A percentile compares a stretch with the other conserved stretches of the same genome.
Evolutionary conservation across 1,140 invertebrate genomes (phyloP).

Genomic region (Lordiphosa mommai): DNA sequence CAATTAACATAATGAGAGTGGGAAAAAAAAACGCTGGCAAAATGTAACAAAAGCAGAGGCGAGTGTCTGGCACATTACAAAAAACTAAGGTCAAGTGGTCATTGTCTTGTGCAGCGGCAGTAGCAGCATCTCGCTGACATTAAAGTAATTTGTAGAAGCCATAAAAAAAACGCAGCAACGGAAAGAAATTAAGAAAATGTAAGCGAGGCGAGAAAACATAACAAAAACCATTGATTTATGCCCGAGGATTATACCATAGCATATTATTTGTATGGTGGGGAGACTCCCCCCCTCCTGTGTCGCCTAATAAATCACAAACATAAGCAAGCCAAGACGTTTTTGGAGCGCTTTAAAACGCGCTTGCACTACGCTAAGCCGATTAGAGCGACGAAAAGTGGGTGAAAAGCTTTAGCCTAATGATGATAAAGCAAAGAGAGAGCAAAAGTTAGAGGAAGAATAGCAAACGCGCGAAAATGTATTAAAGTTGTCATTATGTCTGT

Average conservation of each 20-base stretch:
- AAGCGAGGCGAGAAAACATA: conserved; percentile 15
- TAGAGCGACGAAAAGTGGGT: conserved; percentile 17
- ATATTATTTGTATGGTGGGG: not conserved
- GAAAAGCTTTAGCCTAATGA: conserved; percentile 27
- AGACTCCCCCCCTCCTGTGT: not conserved
- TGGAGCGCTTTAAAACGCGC: conserved; percentile 27
- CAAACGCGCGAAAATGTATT: conserved; percentile 13
- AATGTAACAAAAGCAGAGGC: conserved; percentile 26
- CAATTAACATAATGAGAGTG: conserved; percentile 44
- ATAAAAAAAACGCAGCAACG: conserved; percentile 29
- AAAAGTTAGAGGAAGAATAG: conserved; percentile 8
- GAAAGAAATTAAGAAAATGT: conserved; percentile 15
- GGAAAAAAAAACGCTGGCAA: conserved; percentile 14
- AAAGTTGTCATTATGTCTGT: conserved; percentile 41
- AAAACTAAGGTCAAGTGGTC: conserved; percentile 54
- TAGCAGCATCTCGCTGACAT: conserved; percentile 26
- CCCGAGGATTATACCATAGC: conserved; percentile 21
- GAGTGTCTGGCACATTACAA: conserved; percentile 8
- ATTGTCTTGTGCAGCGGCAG: conserved; percentile 26
- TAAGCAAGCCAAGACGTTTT: conserved; percentile 7
- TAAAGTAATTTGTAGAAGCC: conserved; percentile 44
- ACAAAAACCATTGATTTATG: conserved; percentile 24
- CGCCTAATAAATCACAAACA: conserved; percentile 31
- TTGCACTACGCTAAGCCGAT: conserved; percentile 26
- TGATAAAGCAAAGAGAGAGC: conserved; percentile 13